Evolutionary conservation across 64 coral and sea anemone species (phyloP).

Genomic region (Porites lutea): DNA sequence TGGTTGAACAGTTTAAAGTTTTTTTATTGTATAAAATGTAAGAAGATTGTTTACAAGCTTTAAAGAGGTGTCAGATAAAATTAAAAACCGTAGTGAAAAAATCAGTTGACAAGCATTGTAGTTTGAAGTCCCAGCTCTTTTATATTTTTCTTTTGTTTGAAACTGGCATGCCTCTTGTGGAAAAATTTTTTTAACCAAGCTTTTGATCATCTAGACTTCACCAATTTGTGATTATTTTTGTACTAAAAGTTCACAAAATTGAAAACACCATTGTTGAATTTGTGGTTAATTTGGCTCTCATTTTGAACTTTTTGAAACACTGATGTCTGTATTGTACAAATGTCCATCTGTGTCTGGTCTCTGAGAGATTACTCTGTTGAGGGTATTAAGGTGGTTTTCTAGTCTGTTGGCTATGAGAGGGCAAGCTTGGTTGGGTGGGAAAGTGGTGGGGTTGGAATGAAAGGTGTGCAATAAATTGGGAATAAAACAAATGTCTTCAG

Average conservation of each 20-base stretch:
- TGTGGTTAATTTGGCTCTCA: neutral
- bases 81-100: neutral
- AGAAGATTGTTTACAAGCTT: neutral
- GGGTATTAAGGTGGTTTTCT: neutral
- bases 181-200: neutral
- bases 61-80: neutral
- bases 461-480: conserved; percentile 19
- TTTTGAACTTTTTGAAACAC: neutral
- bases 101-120: neutral
- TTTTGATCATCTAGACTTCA: neutral
- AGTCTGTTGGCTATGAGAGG: neutral
- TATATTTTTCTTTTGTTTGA: conserved; percentile 9
- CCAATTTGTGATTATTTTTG: neutral
- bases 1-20: too few species aligned
- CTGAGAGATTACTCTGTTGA: conserved; percentile 23
- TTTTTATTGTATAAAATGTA: too few species aligned
- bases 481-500: neutral
- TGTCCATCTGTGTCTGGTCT: neutral
- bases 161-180: conserved; percentile 34
- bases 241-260: neutral
- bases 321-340: neutral
- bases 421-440: neutral
- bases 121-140: neutral
- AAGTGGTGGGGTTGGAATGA: neutral
- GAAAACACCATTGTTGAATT: neutral